A percentile compares a stretch with the other conserved stretches of the same genome.
These are phyloP conservation scores for Stomatorhinus walkeri DNA, from an alignment of 2,797 vertebrate species.

Conservation along the genomic window DNA sequence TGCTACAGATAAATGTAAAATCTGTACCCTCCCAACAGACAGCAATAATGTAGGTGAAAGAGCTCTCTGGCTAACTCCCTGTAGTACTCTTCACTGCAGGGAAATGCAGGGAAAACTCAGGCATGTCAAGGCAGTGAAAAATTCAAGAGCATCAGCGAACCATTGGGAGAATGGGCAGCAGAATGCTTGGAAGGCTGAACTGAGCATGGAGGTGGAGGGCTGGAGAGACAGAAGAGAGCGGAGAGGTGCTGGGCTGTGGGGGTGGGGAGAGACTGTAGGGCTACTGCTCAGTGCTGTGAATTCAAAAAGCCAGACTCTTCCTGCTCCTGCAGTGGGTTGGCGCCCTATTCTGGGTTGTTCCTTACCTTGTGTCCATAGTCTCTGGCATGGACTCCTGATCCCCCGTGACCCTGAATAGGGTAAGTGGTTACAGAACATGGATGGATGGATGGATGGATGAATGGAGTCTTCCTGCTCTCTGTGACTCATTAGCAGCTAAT, in stretches of 20 bases:
- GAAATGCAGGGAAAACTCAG: not conserved
- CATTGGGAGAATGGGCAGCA: slow-evolving; percentile 31
- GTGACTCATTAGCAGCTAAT: not conserved
- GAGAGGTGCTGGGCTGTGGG: not conserved
- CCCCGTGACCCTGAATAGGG: not conserved
- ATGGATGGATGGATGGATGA: not conserved
- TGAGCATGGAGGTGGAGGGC: not conserved
- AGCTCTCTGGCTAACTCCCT: not conserved
- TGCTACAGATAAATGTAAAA: not conserved
- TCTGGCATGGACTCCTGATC: not conserved
- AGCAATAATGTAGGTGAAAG: not conserved
- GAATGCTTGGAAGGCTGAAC: slow-evolving; percentile 8
- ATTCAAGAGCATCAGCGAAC: slow-evolving; percentile 38
- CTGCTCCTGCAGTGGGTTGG: not conserved
- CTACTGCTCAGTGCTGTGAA: not conserved
- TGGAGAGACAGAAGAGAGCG: slow-evolving; percentile 15
- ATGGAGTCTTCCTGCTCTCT: not conserved
- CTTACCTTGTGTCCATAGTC: not conserved
- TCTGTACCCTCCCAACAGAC: not conserved
- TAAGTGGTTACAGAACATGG: not conserved
- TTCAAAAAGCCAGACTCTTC: not conserved
- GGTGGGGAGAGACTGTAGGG: not conserved
- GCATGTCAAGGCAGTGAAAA: slow-evolving; percentile 28
- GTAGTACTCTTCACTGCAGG: too few relatives aligned
- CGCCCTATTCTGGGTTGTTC: not conserved